Evolutionary conservation across 2,113 vertebrate species (phyloP), one percentile per base, ranked within the genome.

Genomic region (Amazona vittata): DNA sequence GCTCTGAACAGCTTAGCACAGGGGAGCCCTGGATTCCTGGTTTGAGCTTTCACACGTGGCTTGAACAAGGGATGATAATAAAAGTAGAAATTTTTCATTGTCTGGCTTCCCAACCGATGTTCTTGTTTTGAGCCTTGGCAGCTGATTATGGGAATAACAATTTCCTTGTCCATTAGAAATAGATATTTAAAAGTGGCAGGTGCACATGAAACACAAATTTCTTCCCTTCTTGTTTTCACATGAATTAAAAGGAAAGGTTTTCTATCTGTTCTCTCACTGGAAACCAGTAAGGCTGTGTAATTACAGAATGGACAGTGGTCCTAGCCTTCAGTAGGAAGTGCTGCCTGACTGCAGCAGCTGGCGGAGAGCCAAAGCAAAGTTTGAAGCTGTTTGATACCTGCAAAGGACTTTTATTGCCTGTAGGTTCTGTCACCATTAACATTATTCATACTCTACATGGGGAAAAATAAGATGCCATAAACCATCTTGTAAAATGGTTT

Each of bases 301-400:
- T 79, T 91, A 39, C 89, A 91, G 53, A 26, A 35, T 91, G 83
- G 83, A 67, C 77, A 68, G 55, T 69, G 47, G 57, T 89, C 24
- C 62, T 60, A 13, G 74, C n/a, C 62, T 52, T 29, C 22, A 15
- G 31, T 82, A 64, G 86, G 89, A 85, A 89, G 29, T 44, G 20
- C 81, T 84, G 73, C 59, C 75, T 83, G 92, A 6, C 87, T 95
- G 74, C 29, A 86, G 83, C 53, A 47, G 50, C 91, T 94, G 94
- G 91, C 80, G 46, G 57, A 35, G 52, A 41, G 65, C 94, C 89
- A 95, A 94, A 95, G 52, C 89, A 93, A 96, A 96, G 95, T 77
- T 94, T 68, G 91, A 52, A 82, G 81, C 81, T 47, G 83, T 93
- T 89, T 94, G 94, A 93, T 95, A 92, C 86, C 91, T 96, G 91